phyloP scores from a whole-genome alignment of 2,113 vertebrate genomes.

The Ceyx cyanopectus region DNA sequence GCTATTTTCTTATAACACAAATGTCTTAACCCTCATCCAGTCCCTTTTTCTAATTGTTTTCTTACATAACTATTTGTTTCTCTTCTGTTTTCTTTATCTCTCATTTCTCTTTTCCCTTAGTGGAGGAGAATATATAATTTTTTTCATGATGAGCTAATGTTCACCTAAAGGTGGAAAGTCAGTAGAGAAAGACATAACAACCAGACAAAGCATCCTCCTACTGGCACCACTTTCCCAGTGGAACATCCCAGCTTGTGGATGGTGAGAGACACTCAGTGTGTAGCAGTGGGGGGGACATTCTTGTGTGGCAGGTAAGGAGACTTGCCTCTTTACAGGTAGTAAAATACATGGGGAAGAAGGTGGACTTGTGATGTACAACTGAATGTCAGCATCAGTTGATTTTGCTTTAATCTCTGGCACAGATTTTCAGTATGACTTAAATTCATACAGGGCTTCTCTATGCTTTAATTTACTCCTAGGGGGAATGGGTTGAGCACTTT shows the following conservation, averaged over 20 bases:
- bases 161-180: not conserved
- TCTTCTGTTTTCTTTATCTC: not conserved
- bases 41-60: not conserved
- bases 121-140: accelerated
- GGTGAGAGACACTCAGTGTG: not conserved
- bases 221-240: not conserved
- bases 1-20: not conserved
- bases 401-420: not conserved
- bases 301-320: not conserved
- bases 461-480: not conserved
- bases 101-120: not conserved
- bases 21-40: not conserved
- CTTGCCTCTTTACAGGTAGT: not conserved
- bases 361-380: not conserved
- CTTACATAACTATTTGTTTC: not conserved
- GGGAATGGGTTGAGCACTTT: not conserved
- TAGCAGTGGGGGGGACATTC: not conserved
- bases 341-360: not conserved
- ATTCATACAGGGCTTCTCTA: not conserved
- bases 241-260: not conserved
- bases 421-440: not conserved
- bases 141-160: not conserved
- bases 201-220: not conserved
- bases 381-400: not conserved
- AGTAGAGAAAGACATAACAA: not conserved